Percentiles rank a stretch among this genome's conserved stretches.
These are phyloP conservation scores for Corythornis cristatus DNA, from an alignment of 2,113 vertebrate species.

Conservation along the genomic window DNA sequence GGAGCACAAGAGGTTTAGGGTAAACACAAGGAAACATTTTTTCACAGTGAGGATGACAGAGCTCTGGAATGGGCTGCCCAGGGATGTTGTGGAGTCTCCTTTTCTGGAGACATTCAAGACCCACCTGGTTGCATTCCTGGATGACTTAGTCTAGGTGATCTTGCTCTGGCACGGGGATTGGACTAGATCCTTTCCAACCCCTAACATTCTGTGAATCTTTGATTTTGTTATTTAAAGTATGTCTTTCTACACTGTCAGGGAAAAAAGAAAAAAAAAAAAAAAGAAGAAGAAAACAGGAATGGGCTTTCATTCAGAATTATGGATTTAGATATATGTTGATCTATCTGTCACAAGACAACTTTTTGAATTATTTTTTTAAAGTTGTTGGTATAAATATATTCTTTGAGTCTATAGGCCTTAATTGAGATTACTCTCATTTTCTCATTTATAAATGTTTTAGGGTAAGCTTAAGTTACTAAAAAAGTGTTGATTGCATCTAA, in stretches of 20 bases:
- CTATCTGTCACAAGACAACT: background rate
- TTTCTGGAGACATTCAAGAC: too few relatives aligned
- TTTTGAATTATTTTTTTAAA: background rate
- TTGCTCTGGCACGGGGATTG: too few relatives aligned
- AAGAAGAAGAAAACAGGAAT: background rate
- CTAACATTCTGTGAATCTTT: too few relatives aligned
- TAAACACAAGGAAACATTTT: too few relatives aligned
- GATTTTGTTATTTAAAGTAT: background rate
- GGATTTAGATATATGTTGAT: background rate
- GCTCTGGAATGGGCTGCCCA: too few relatives aligned
- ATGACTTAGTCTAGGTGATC: too few relatives aligned
- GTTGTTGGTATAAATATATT: background rate
- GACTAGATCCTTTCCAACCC: too few relatives aligned
- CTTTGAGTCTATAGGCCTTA: background rate
- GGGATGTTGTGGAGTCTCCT: too few relatives aligned
- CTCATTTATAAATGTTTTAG: background rate
- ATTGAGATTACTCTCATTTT: background rate
- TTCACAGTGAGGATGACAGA: too few relatives aligned
- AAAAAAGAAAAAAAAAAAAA: background rate
- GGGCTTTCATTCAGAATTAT: background rate
- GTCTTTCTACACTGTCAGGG: background rate
- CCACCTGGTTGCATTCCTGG: too few relatives aligned
- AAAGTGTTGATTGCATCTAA: background rate
- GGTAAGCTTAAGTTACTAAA: background rate
- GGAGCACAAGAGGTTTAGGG: too few relatives aligned